These are phyloP conservation scores for Hemaris fuciformis DNA, from an alignment of 2,888 invertebrate genomes.

Conservation along the genomic window DNA sequence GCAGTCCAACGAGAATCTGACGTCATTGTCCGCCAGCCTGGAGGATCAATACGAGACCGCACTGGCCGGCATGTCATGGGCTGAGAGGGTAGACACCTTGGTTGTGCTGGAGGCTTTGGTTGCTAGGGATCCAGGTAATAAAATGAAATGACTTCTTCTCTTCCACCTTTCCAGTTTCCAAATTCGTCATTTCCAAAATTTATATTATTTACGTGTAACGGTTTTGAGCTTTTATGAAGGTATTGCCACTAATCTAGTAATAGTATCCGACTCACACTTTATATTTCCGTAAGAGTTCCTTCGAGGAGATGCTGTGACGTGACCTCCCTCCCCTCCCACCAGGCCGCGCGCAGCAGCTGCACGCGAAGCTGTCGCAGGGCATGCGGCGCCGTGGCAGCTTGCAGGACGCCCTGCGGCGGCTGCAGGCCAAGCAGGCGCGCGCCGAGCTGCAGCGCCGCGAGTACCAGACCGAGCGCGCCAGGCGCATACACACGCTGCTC, in stretches of 20 bases:
- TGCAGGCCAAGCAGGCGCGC: conserved; percentile 94
- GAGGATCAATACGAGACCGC: conserved; percentile 87
- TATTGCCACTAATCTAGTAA: no score
- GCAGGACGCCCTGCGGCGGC: conserved; percentile 88
- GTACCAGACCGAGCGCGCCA: conserved; percentile 91
- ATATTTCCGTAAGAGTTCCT: no score
- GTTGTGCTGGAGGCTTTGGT: conserved; percentile 89
- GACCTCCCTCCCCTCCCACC: no score
- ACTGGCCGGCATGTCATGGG: conserved; percentile 90
- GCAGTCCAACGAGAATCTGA: conserved; percentile 38
- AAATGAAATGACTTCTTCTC: neutral
- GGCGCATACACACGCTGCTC: conserved; percentile 91
- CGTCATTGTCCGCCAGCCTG: conserved; percentile 57
- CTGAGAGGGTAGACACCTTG: conserved; percentile 90
- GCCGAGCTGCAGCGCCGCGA: conserved; percentile 93
- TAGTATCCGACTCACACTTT: no score
- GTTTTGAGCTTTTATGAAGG: no score
- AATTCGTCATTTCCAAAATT: no score
- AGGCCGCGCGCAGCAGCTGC: conserved; percentile 93
- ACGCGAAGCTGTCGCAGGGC: conserved; percentile 96
- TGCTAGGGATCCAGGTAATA: conserved; percentile 91
- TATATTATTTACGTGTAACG: no score
- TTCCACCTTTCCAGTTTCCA: no score
- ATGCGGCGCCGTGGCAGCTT: conserved; percentile 91
- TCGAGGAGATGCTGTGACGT: neutral